Conservation (phyloP, 1,140 invertebrate genomes). For the Lepidotrigona ventralis region DNA sequence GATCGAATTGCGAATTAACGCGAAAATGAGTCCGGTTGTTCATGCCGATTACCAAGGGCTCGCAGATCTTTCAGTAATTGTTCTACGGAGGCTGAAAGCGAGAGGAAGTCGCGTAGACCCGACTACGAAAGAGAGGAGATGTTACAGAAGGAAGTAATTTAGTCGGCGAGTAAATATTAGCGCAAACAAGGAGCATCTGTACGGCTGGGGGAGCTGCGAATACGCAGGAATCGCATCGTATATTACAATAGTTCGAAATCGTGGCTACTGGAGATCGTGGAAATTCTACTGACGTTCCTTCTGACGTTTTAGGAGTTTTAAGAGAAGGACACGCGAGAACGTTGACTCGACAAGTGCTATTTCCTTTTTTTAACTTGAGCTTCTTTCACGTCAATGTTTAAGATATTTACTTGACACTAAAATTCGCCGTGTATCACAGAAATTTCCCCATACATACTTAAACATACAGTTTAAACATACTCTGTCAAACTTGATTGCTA, state of each 20-base stretch:
- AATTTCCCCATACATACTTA: too few species aligned
- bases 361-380: too few species aligned
- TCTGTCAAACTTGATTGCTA: background rate
- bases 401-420: too few species aligned
- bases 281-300: background rate
- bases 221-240: constrained; percentile 27
- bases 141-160: constrained; percentile 52
- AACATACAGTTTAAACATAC: too few species aligned
- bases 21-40: background rate
- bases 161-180: constrained; percentile 45
- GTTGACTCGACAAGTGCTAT: too few species aligned
- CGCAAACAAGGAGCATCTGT: constrained; percentile 41
- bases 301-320: background rate
- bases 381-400: too few species aligned
- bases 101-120: constrained; percentile 8
- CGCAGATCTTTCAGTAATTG: constrained; percentile 13
- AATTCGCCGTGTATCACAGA: too few species aligned
- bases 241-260: constrained; percentile 15
- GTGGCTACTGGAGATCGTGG: too few species aligned
- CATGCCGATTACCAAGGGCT: background rate
- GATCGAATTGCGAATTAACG: background rate
- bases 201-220: background rate
- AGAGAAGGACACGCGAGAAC: too few species aligned
- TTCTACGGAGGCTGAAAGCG: background rate
- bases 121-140: constrained; percentile 8